Base-by-base conservation (phyloP, 1,140 invertebrate species). In the Holotrichia oblita region DNA sequence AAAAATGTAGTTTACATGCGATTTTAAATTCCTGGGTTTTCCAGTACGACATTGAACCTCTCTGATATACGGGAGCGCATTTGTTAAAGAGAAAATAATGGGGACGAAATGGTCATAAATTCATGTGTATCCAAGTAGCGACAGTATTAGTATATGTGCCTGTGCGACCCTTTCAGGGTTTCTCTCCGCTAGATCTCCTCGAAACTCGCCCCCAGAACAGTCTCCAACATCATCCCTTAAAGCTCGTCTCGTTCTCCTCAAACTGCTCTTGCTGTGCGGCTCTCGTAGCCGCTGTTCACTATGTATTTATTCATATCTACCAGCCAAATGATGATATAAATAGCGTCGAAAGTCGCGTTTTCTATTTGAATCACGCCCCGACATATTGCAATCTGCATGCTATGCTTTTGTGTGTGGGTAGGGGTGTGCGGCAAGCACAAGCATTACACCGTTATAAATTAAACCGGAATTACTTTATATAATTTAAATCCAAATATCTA, bases 291-390 rank as follows among this genome's bases (percentile, higher is more conserved):
- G 76, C 81, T 83, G 78, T 79, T 83, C 81, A 78, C 78, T 83
- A 83, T 83, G 82, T 83, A 83, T 83, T 83, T 84, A 84, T 84
- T 84, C 83, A 84, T 84, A 84, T 84, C 83, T 83, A 82, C 81
- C 82, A 84, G 81, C 81, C 82, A 83, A 79, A 83, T 83, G 83
- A 84, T 83, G 82, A 83, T 84, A 84, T 84, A 84, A 84, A 83
- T 84, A 83, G 81, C 80, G 75, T 24, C 78, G 81, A 84, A 84
- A 84, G 83, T 84, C 83, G 83, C 83, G 81, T 84, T 84, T 84
- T 84, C 83, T 84, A 83, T 84, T 82, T 83, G 82, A 84, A 84
- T 84, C 83, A 83, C 81, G 83, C 78, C 82, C 79, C 80, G 77
- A 79, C 83, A 84, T 84, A 84, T 83, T 84, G 83, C 82, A 78